Percentiles rank a stretch among this genome's conserved stretches.
Evolutionary conservation across 2,797 vertebrate genomes (phyloP).

Genomic region (Manis pentadactyla): DNA sequence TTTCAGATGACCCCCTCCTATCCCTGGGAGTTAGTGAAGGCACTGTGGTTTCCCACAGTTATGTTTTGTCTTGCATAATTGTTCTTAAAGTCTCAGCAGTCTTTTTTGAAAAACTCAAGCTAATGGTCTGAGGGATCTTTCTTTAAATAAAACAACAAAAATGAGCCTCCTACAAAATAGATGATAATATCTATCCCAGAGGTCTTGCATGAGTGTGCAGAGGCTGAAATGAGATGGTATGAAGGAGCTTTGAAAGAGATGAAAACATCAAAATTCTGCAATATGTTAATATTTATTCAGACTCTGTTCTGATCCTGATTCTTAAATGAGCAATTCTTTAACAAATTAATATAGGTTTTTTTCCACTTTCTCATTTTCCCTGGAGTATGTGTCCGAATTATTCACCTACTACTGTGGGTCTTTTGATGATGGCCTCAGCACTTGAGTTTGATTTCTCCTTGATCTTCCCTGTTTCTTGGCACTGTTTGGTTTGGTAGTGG

Average conservation of each 20-base stretch:
- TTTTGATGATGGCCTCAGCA: background rate
- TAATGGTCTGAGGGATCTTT: background rate
- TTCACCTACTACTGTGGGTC: background rate
- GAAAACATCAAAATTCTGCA: background rate
- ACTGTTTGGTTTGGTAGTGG: background rate
- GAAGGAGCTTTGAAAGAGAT: slow-evolving; percentile 2
- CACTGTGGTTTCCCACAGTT: slow-evolving; percentile 18
- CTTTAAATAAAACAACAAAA: slow-evolving; percentile 9
- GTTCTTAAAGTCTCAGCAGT: slow-evolving; percentile 36
- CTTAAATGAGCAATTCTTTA: slow-evolving; percentile 45
- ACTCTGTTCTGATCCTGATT: background rate
- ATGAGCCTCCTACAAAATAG: background rate
- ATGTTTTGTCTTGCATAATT: slow-evolving; percentile 52
- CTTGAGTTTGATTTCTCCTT: slow-evolving; percentile 26
- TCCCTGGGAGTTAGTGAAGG: slow-evolving; percentile 21
- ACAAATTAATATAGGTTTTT: background rate
- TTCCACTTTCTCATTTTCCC: background rate
- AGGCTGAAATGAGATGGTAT: background rate
- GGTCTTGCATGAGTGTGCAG: background rate
- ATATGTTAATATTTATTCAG: background rate
- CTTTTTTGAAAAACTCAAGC: slow-evolving; percentile 36
- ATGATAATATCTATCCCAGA: background rate
- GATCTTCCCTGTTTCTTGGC: background rate
- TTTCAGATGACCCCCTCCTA: background rate
- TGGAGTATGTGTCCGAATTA: background rate